These are phyloP conservation scores for Ecliptopera silaceata DNA, from an alignment of 2,888 invertebrate genomes.

Conservation along the genomic window DNA sequence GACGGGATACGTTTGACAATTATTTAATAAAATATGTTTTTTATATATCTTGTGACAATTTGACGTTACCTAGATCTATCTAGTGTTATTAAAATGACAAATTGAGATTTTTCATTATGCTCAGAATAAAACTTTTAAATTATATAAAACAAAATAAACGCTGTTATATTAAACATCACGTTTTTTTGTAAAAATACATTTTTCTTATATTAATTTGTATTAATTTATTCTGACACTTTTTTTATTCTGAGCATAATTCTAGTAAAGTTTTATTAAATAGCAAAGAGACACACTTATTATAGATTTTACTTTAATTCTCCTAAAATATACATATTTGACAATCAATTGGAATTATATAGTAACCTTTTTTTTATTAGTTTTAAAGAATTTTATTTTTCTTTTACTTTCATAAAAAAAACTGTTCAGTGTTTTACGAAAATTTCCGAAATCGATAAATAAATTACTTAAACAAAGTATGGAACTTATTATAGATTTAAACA, in stretches of 20 bases:
- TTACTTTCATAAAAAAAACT: constrained; percentile 28
- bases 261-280: neutral
- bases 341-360: constrained; percentile 35
- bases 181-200: neutral
- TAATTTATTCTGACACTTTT: constrained; percentile 11
- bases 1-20: constrained; percentile 11
- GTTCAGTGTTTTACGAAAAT: constrained; percentile 15
- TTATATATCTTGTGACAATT: constrained; percentile 54
- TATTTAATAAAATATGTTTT: neutral
- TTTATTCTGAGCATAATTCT: constrained; percentile 27
- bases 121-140: constrained; percentile 32
- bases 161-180: neutral
- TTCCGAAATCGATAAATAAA: neutral
- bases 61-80: constrained; percentile 79
- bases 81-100: constrained; percentile 79
- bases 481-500: no score
- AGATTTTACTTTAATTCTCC: neutral
- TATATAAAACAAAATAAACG: neutral
- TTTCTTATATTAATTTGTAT: constrained; percentile 10
- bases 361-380: neutral
- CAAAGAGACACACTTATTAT: neutral
- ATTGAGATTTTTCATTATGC: constrained; percentile 50
- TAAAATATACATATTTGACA: constrained; percentile 20
- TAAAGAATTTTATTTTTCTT: constrained; percentile 33
- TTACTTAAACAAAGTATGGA: neutral